phyloP scores from a whole-genome alignment of 2,113 vertebrate genomes.

The Tragulus kanchil region DNA sequence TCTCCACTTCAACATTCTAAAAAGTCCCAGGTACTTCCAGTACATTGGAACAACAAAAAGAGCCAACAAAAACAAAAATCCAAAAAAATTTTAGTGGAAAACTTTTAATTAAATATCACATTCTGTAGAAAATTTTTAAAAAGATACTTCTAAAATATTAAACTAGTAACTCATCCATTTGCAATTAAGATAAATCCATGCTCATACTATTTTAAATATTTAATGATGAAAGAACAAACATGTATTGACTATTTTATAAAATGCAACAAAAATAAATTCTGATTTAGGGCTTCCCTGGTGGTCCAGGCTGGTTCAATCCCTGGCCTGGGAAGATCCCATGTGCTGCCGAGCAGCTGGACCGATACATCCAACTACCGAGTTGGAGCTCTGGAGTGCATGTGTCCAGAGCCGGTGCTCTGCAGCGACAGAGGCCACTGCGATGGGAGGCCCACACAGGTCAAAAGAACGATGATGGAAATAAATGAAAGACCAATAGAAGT shows the following conservation, averaged over 20 bases:
- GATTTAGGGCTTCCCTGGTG: too few species aligned
- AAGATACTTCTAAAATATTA: conserved; percentile 36
- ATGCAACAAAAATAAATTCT: conserved; percentile 32
- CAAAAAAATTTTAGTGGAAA: too few species aligned
- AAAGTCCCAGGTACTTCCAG: background rate
- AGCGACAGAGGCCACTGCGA: too few species aligned
- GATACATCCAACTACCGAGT: too few species aligned
- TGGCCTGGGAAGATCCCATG: too few species aligned
- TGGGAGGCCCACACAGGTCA: too few species aligned
- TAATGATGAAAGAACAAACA: conserved; percentile 30
- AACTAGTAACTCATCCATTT: background rate
- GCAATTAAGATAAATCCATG: conserved; percentile 45
- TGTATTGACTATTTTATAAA: conserved; percentile 40
- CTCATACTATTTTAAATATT: background rate
- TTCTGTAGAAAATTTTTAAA: background rate
- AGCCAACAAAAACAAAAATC: background rate
- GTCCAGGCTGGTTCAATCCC: too few species aligned
- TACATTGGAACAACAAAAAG: background rate
- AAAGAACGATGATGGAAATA: too few species aligned
- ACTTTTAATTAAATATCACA: conserved; percentile 48
- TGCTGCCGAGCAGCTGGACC: too few species aligned
- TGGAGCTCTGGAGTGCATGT: too few species aligned
- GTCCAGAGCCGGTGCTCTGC: too few species aligned
- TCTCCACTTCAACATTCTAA: background rate
- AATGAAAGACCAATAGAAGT: too few species aligned